A percentile compares a stretch with the other conserved stretches of the same genome.
phyloP scores from a whole-genome alignment of 2,888 invertebrate genomes.

The Liodrosophila aerea region DNA sequence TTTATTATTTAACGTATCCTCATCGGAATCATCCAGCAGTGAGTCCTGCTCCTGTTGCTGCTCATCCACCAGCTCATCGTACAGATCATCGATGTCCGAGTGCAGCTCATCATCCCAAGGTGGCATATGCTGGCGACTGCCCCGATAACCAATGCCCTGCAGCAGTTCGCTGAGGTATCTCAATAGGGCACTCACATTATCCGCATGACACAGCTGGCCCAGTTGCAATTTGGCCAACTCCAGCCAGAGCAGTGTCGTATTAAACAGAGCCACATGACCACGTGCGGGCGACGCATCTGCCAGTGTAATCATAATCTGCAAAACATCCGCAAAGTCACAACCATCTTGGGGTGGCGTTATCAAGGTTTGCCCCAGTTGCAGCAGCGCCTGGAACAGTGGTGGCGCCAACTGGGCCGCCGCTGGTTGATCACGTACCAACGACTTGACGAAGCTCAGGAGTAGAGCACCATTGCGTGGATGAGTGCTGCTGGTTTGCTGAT shows the following conservation, averaged over 20 bases:
- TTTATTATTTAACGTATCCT: conserved; percentile 84
- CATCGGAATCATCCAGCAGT: conserved; percentile 88
- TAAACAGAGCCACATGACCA: conserved; percentile 91
- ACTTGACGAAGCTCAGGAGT: conserved; percentile 87
- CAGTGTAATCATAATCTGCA: conserved; percentile 90
- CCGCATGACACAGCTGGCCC: conserved; percentile 79
- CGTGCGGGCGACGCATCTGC: conserved; percentile 90
- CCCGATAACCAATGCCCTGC: conserved; percentile 80
- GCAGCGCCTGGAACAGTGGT: conserved; percentile 88
- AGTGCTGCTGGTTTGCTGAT: conserved; percentile 57
- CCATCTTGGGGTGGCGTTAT: conserved; percentile 86
- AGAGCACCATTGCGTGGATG: conserved; percentile 87
- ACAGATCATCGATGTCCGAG: conserved; percentile 90
- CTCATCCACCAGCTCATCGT: conserved; percentile 93
- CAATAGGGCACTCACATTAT: conserved; percentile 92
- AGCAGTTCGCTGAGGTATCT: conserved; percentile 91
- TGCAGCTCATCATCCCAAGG: conserved; percentile 92
- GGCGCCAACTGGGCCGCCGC: conserved; percentile 71
- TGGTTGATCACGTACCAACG: conserved; percentile 87
- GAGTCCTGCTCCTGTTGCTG: conserved; percentile 97
- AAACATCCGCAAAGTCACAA: conserved; percentile 89
- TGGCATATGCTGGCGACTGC: conserved; percentile 85
- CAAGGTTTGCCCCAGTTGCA: conserved; percentile 88
- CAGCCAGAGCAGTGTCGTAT: conserved; percentile 91
- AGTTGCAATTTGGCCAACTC: conserved; percentile 85